Conservation (phyloP, 2,113 vertebrate species). For the Bettongia penicillata region DNA sequence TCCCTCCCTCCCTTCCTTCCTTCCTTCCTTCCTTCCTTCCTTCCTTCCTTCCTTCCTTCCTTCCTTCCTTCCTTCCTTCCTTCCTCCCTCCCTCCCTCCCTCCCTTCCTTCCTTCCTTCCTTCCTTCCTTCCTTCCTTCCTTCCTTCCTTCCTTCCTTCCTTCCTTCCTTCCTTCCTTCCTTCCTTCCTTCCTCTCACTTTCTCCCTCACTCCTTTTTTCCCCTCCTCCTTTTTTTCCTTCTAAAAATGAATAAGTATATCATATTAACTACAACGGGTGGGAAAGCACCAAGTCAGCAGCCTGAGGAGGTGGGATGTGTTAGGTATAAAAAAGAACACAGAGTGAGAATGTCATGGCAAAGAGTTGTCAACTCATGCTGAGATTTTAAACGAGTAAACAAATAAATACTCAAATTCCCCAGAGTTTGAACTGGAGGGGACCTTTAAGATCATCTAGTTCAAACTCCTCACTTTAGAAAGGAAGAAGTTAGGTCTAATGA, state of each 20-base stretch:
- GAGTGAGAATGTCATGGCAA: not conserved
- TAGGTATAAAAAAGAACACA: not conserved
- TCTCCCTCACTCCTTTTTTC: not conserved
- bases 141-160: not conserved
- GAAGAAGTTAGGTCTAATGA: not conserved
- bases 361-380: not conserved
- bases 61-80: not conserved
- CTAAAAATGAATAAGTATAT: not conserved
- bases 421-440: not conserved
- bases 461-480: not conserved
- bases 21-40: no score
- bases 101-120: no score
- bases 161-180: not conserved
- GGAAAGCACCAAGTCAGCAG: not conserved
- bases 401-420: not conserved
- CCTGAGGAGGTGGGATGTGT: not conserved
- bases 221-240: not conserved
- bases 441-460: not conserved
- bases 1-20: not conserved
- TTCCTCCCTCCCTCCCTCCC: no score
- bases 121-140: not conserved
- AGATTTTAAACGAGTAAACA: constrained; percentile 78
- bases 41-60: no score
- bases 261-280: not conserved
- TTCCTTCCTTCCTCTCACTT: not conserved